A percentile compares a stretch with the other conserved stretches of the same genome.
Evolutionary conservation across 2,888 invertebrate genomes (phyloP).

Genomic region (Eristalis arbustorum): DNA sequence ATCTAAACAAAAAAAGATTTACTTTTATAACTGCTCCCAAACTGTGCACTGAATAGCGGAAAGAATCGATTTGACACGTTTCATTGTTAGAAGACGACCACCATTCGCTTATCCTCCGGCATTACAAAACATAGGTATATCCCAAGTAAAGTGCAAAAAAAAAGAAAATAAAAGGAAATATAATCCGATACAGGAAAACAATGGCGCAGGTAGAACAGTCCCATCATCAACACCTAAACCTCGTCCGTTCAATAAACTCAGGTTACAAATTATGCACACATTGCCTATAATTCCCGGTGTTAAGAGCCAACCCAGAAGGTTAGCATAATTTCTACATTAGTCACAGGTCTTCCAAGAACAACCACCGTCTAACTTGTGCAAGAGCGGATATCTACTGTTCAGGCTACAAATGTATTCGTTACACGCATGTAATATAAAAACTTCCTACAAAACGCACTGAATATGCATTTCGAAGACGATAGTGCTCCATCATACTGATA

Average conservation of each 20-base stretch:
- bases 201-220: conserved; percentile 33
- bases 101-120: neutral
- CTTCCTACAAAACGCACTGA: conserved; percentile 19
- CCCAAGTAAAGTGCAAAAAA: neutral
- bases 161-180: neutral
- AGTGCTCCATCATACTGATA: neutral
- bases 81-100: conserved; percentile 14
- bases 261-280: conserved; percentile 25
- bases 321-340: conserved; percentile 58
- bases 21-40: neutral
- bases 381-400: neutral
- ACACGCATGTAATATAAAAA: conserved; percentile 15
- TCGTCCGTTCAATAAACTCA: conserved; percentile 23
- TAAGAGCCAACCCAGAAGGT: conserved; percentile 1
- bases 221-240: neutral
- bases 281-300: neutral
- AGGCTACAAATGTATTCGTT: neutral
- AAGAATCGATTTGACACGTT: neutral
- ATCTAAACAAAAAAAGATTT: neutral
- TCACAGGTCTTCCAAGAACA: conserved; percentile 55
- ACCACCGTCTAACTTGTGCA: neutral
- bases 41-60: no score
- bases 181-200: conserved; percentile 22
- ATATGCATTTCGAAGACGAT: conserved; percentile 24
- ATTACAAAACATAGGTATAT: neutral